Conservation (phyloP, 2,113 vertebrate genomes). For the Tapirus terrestris region DNA sequence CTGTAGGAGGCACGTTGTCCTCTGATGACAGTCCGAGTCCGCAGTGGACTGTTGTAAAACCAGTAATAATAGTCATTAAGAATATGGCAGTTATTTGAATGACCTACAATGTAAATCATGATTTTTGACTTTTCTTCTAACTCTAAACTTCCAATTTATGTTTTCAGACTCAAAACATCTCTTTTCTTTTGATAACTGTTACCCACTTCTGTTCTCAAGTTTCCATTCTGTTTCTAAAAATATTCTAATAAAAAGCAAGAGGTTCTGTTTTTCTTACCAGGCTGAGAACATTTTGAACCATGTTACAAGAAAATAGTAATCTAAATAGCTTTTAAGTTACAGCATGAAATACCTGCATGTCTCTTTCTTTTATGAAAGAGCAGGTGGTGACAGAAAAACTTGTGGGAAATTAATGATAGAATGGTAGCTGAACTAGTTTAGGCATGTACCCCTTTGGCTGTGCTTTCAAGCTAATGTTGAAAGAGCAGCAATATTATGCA, state of each 20-base stretch:
- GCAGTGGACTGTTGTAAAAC: background rate
- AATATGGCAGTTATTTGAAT: background rate
- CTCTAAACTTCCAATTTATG: background rate
- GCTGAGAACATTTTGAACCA: conserved; percentile 39
- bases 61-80: background rate
- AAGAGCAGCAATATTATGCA: conserved; percentile 64
- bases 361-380: conserved; percentile 36
- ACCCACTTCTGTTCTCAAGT: background rate
- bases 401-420: conserved; percentile 60
- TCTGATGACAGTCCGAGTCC: background rate
- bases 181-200: background rate
- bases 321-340: background rate
- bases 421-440: conserved; percentile 69
- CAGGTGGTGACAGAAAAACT: conserved; percentile 57
- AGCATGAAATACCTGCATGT: background rate
- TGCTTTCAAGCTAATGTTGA: conserved; percentile 76
- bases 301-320: background rate
- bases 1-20: background rate
- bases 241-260: background rate
- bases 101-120: background rate
- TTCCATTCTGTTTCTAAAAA: conserved; percentile 41
- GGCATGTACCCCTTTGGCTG: conserved; percentile 68
- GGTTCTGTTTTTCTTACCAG: background rate
- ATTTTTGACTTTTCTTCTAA: background rate
- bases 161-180: background rate